Evolutionary conservation across 2,888 invertebrate species (phyloP).

Genomic region (Gasteruption jaculator): DNA sequence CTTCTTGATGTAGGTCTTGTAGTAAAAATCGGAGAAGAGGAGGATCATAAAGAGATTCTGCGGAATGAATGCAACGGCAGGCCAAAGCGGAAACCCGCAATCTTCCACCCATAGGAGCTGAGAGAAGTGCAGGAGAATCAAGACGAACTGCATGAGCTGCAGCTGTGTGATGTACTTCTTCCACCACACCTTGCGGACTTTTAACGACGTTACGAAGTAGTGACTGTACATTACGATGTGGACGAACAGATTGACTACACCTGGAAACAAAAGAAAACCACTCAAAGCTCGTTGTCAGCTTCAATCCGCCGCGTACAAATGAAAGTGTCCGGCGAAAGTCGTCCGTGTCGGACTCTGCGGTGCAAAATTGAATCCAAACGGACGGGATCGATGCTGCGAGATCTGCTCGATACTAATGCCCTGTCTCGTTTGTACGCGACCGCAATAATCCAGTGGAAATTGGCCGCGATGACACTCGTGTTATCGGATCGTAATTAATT

Average conservation of each 20-base stretch:
- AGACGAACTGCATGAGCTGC: constrained; percentile 71
- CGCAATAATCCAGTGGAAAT: no score
- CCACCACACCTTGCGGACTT: constrained; percentile 66
- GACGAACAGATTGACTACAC: constrained; percentile 69
- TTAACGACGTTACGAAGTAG: constrained; percentile 66
- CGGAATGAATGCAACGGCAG: constrained; percentile 56
- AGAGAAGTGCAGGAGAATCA: constrained; percentile 57
- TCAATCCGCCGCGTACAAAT: no score
- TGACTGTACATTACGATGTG: constrained; percentile 81
- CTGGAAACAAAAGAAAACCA: constrained; percentile 53
- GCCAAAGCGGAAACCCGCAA: constrained; percentile 61
- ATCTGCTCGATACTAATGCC: no score
- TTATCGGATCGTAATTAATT: no score
- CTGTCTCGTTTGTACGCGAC: no score
- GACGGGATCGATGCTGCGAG: no score
- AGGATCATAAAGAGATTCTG: constrained; percentile 66
- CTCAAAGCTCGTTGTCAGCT: no score
- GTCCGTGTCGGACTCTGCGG: no score
- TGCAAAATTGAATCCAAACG: no score
- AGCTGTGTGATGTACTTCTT: constrained; percentile 81
- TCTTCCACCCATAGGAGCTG: constrained; percentile 52
- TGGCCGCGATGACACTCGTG: no score
- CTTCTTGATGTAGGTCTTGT: constrained; percentile 57
- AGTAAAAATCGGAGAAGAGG: constrained; percentile 66
- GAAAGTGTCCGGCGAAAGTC: no score